Base-by-base conservation (phyloP, 2,888 invertebrate species). In the Ornithoptera priamus region DNA sequence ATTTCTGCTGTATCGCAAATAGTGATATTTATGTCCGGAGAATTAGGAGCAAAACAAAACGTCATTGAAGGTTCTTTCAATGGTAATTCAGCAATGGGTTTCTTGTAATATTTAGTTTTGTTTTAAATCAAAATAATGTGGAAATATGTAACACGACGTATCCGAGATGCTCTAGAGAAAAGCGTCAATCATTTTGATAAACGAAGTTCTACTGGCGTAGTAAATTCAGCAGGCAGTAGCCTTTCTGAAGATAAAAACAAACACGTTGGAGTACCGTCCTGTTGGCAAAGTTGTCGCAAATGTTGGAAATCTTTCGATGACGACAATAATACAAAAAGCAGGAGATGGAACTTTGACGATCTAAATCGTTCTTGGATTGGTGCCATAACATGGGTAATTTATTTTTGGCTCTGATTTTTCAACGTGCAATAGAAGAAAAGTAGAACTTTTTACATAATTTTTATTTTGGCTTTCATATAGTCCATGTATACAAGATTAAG, bases 351-450 rank as follows among this genome's bases (percentile, higher is more conserved):
- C 77, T 91, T 90, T 75, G 88, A 89, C 61, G 85, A 88, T 62
- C 74, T 92, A 59, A 89, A 90, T 77, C 83, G 82, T 69, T 84
- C 84, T 85, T 93, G 93, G 93, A 85, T 91, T 75, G 88, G 88
- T 87, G 93, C 93, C 86, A 92, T 93, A 76, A 91, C 93, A 81
- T 93, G 93, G 93, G 93, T 93, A 85, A 84, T 81, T 75, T 69
- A 65, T 50, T 62, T 69, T 62, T 62, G 15, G 42, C 62, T 56
- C 17, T 61, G 62, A 63, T 61, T 36, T 56, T 8, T 46, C 15
- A 15, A 15, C 15, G 12, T 46, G 46, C 12, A 46, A 15, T 15
- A 46, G 46, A 3, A 46, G 12, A 46, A 46, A 46, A 46, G 1
- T 15, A 15, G 10, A 12, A 46, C 10, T 7, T 30, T 30, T 30